Evolutionary conservation across 2,113 vertebrate species (phyloP).

Genomic region (Apaloderma vittatum): DNA sequence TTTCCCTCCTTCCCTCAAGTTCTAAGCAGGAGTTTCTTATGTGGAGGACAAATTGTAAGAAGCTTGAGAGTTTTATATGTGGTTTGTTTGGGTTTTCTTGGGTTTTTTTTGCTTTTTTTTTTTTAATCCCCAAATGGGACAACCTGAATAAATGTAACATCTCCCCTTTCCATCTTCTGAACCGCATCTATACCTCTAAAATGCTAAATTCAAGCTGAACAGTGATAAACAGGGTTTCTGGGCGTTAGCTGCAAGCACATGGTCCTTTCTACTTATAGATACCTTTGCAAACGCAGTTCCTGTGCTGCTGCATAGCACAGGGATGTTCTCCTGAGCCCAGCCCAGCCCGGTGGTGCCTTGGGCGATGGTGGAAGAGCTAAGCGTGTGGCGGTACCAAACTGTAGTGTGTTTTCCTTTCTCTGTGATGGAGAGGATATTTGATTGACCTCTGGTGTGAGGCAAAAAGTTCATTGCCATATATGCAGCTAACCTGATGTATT

Average conservation of each 20-base stretch:
- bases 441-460: background rate
- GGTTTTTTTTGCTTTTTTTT: no score
- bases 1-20: background rate
- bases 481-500: background rate
- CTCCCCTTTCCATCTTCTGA: accelerated
- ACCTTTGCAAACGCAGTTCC: background rate
- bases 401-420: background rate
- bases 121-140: background rate
- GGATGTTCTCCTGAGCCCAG: background rate
- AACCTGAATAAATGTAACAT: background rate
- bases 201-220: background rate
- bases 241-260: background rate
- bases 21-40: background rate
- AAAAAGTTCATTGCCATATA: background rate
- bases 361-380: background rate
- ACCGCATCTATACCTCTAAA: background rate
- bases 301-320: background rate
- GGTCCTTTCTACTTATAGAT: background rate
- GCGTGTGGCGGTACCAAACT: background rate
- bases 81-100: no score
- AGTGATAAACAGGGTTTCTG: background rate
- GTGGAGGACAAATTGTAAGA: background rate
- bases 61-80: background rate
- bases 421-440: background rate
- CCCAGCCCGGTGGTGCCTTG: accelerated